Conservation (phyloP, 1,140 invertebrate genomes). For the Aphis craccivora region DNA sequence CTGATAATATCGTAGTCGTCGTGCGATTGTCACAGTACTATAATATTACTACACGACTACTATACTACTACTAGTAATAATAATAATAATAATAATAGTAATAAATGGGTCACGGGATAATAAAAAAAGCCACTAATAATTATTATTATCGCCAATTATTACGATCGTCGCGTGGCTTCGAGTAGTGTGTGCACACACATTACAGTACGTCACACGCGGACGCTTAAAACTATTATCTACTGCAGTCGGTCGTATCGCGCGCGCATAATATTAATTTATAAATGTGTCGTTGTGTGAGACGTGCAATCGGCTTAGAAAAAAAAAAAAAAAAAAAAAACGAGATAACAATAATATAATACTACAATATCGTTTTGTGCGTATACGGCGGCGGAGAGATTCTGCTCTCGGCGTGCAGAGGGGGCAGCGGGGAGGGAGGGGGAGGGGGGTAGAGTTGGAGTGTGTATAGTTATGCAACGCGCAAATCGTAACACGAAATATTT, state of each 20-base stretch:
- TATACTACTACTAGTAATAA: neutral
- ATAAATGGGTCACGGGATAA: slow-evolving; percentile 1
- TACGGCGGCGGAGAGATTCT: neutral
- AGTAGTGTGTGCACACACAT: neutral
- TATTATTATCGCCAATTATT: slow-evolving; percentile 23
- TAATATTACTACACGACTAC: neutral
- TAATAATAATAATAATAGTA: neutral
- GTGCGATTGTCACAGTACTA: neutral
- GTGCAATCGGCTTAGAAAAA: neutral
- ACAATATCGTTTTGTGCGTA: neutral
- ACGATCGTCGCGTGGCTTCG: neutral
- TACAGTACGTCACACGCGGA: neutral
- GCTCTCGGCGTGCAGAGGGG: too few species aligned
- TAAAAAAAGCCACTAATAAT: neutral
- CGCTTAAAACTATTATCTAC: neutral
- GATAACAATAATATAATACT: slow-evolving; percentile 18
- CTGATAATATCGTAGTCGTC: neutral
- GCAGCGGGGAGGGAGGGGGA: neutral
- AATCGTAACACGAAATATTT: slow-evolving; percentile 32
- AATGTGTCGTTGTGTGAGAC: neutral
- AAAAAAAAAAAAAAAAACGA: neutral
- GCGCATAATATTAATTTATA: too few species aligned
- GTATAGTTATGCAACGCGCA: neutral
- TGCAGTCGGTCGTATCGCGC: neutral
- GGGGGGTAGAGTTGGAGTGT: neutral